Evolutionary conservation across 2,797 vertebrate species (phyloP).

Genomic region (Channa striata): DNA sequence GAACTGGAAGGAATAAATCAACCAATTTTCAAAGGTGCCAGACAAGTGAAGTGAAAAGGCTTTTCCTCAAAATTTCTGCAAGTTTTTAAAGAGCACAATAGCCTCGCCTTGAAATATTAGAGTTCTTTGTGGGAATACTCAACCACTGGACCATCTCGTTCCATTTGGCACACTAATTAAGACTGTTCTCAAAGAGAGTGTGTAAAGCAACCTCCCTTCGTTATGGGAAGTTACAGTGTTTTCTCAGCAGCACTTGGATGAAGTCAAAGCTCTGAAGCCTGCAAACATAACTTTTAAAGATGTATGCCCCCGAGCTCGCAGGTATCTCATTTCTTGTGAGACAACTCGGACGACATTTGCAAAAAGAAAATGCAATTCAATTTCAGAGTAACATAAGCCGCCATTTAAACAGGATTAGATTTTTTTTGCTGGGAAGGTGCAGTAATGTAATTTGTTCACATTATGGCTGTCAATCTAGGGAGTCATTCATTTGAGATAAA

Average conservation of each 20-base stretch:
- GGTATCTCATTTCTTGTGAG: neutral
- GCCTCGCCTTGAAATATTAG: conserved; percentile 48
- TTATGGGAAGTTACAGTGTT: conserved; percentile 1
- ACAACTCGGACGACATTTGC: conserved; percentile 5
- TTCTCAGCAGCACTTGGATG: conserved; percentile 11
- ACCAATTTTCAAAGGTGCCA: conserved; percentile 54
- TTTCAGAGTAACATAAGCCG: conserved; percentile 31
- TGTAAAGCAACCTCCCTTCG: conserved; percentile 8
- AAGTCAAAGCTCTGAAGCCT: conserved; percentile 17
- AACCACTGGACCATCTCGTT: conserved; percentile 42
- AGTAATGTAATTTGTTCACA: conserved; percentile 44
- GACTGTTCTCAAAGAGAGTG: conserved; percentile 27
- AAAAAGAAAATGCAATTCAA: neutral
- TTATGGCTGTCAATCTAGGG: conserved; percentile 33
- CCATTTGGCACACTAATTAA: conserved; percentile 64
- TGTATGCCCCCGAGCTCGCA: conserved; percentile 15
- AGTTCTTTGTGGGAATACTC: conserved; percentile 55
- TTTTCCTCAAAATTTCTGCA: conserved; percentile 39
- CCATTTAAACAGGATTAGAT: conserved; percentile 41
- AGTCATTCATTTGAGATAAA: conserved; percentile 35
- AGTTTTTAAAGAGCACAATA: conserved; percentile 35
- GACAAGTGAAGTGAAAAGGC: conserved; percentile 50
- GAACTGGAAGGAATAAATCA: conserved; percentile 65
- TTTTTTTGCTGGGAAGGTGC: conserved; percentile 18
- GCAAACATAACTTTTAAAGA: conserved; percentile 12